Evolutionary conservation across 2,797 vertebrate species (phyloP).

Genomic region (Kryptolebias ocellatus): DNA sequence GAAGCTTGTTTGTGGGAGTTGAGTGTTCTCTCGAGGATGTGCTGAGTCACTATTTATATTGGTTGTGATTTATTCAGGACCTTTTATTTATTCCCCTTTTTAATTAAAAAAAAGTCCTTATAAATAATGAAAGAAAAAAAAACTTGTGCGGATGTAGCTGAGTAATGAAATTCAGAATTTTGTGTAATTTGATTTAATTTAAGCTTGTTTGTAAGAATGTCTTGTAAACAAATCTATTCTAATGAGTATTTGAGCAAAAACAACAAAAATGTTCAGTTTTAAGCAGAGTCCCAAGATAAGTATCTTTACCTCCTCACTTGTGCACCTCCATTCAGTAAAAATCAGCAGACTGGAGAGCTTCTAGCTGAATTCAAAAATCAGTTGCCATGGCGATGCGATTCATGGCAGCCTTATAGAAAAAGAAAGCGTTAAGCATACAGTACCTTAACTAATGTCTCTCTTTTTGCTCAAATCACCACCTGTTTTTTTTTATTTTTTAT

Average conservation of each 20-base stretch:
- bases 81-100: conserved; percentile 9
- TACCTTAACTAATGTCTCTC: conserved; percentile 61
- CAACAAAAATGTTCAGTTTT: conserved; percentile 20
- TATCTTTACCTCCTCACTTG: conserved; percentile 51
- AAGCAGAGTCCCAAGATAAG: conserved; percentile 75
- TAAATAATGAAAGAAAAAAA: neutral
- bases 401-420: conserved; percentile 49
- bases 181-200: conserved; percentile 30
- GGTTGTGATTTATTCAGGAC: conserved; percentile 26
- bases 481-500: conserved; percentile 41
- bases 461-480: conserved; percentile 61
- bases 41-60: conserved; percentile 24
- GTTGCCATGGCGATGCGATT: conserved; percentile 63
- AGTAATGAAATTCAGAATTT: conserved; percentile 6
- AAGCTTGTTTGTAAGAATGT: conserved; percentile 18
- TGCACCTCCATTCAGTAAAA: conserved; percentile 68
- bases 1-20: conserved; percentile 43
- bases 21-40: conserved; percentile 13
- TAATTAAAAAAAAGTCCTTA: neutral
- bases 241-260: conserved; percentile 18
- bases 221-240: conserved; percentile 41
- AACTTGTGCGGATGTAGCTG: conserved; percentile 5
- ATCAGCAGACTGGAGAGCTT: conserved; percentile 60
- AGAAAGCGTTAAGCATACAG: conserved; percentile 62
- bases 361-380: conserved; percentile 41